Conservation (phyloP, 1,140 invertebrate genomes). For the Caenorhabditis brenneri region DNA sequence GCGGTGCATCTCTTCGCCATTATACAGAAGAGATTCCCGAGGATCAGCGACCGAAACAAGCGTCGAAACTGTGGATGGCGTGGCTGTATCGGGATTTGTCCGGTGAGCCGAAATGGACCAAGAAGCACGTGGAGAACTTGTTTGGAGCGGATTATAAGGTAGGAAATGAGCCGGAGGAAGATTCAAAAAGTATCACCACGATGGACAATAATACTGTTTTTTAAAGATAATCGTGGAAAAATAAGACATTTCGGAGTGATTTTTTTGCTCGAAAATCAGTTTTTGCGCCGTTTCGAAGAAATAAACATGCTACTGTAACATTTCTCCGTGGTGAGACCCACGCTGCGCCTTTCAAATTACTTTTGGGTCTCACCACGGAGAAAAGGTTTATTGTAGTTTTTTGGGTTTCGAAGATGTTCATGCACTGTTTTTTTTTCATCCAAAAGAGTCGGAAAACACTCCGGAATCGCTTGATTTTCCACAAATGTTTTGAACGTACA, state of each 20-base stretch:
- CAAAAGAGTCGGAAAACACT: no score
- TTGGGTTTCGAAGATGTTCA: no score
- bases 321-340: no score
- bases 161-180: neutral
- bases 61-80: conserved; percentile 68
- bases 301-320: no score
- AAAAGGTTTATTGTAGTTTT: no score
- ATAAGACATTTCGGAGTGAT: no score
- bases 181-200: neutral
- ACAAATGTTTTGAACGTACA: no score
- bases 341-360: no score
- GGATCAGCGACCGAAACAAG: conserved; percentile 45
- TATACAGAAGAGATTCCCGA: conserved; percentile 59
- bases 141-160: conserved; percentile 64
- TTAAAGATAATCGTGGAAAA: no score
- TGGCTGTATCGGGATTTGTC: conserved; percentile 62
- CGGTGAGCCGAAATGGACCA: conserved; percentile 58
- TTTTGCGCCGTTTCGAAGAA: conserved; percentile 63
- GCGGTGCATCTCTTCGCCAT: conserved; percentile 52
- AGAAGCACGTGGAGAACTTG: conserved; percentile 54
- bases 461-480: no score
- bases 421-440: no score
- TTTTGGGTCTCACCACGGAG: no score
- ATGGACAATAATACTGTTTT: conserved; percentile 65
- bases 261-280: conserved; percentile 61